Conservation (phyloP, 1,140 invertebrate species). For the Arctopsyche grandis region DNA sequence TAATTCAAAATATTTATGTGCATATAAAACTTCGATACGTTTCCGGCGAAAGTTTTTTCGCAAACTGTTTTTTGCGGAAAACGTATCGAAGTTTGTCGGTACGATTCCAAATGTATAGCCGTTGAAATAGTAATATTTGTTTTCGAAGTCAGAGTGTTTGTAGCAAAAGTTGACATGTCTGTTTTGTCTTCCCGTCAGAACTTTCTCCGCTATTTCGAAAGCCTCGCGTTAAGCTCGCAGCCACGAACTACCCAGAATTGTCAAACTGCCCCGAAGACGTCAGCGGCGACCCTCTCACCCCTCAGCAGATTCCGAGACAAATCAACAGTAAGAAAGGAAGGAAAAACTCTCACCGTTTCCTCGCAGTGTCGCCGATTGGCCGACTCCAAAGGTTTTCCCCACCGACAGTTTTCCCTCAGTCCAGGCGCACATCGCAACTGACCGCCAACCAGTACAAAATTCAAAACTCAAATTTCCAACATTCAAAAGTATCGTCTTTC, state of each 20-base stretch:
- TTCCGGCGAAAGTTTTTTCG: too few relatives aligned
- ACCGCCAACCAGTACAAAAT: slow-evolving; percentile 12
- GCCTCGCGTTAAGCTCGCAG: slow-evolving; percentile 26
- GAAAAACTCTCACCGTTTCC: not conserved
- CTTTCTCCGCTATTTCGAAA: slow-evolving; percentile 28
- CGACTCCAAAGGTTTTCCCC: not conserved
- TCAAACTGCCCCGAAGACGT: slow-evolving; percentile 10
- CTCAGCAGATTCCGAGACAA: not conserved
- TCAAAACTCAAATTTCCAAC: too few relatives aligned
- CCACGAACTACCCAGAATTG: not conserved
- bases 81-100: not conserved
- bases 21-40: too few relatives aligned
- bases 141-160: not conserved
- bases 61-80: not conserved
- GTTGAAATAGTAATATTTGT: not conserved
- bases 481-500: not conserved
- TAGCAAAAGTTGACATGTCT: not conserved
- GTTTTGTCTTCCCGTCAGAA: slow-evolving; percentile 31
- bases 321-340: not conserved
- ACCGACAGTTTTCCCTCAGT: not conserved
- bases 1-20: too few relatives aligned
- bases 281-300: not conserved
- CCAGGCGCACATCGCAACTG: slow-evolving; percentile 6
- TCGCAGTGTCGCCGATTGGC: not conserved
- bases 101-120: not conserved